phyloP scores from a whole-genome alignment of 2,113 vertebrate genomes.

The Acanthochromis polyacanthus region DNA sequence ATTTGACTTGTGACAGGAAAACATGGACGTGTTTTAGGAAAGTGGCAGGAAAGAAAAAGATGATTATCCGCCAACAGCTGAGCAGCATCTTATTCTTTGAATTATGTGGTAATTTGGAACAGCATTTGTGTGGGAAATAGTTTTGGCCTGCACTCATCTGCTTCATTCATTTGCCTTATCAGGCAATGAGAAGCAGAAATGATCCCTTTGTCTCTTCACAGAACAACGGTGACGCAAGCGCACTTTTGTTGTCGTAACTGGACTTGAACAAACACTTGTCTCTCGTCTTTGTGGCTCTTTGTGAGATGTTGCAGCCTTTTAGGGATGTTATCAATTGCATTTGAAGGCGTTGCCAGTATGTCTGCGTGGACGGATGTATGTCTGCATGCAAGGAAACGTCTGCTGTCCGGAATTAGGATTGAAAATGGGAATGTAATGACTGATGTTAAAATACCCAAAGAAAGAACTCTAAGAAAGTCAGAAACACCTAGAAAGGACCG shows the following conservation, averaged over 20 bases:
- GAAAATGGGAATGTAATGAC: too few relatives aligned
- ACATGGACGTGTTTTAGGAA: constrained; percentile 45
- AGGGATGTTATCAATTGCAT: background rate
- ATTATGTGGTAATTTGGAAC: constrained; percentile 32
- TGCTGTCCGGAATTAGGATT: too few relatives aligned
- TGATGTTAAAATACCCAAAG: too few relatives aligned
- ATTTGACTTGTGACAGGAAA: constrained; percentile 23
- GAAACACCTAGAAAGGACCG: too few relatives aligned
- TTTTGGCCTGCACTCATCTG: background rate
- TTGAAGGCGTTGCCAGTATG: too few relatives aligned
- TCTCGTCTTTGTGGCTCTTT: constrained; percentile 12
- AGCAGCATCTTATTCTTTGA: constrained; percentile 11
- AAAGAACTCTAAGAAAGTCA: too few relatives aligned
- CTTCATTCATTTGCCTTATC: constrained; percentile 45
- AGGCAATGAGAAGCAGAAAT: constrained; percentile 29
- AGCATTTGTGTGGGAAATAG: constrained; percentile 19
- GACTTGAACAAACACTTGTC: background rate
- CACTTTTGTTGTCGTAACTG: constrained; percentile 8
- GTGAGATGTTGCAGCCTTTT: constrained; percentile 6
- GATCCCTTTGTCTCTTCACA: constrained; percentile 2
- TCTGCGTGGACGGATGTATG: too few relatives aligned
- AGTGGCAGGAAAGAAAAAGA: constrained; percentile 13
- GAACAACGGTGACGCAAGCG: constrained; percentile 22
- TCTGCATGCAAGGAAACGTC: too few relatives aligned
- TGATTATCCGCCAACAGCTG: constrained; percentile 24